Base-by-base conservation (phyloP, 2,888 invertebrate species). In the Tortrix viridana region DNA sequence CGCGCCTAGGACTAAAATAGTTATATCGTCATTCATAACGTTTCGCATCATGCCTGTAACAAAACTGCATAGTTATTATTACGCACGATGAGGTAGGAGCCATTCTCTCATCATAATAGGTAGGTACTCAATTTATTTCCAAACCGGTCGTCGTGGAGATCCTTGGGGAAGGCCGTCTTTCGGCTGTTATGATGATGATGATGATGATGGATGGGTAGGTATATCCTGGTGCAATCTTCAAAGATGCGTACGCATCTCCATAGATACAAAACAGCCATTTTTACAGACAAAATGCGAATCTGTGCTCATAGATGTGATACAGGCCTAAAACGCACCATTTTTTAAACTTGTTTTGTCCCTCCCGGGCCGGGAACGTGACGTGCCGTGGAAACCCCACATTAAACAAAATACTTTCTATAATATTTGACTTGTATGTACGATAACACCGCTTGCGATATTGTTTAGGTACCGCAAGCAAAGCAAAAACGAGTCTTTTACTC, bases 391-490 rank as follows among this genome's bases (percentile, higher is more conserved):
- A 23, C 47, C 52, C 57, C 58, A 47, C 23, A 57, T 20, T 18
- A 38, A 18, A 53, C 41, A 58, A 63, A 43, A 26, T 22, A 20
- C 52, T 26, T 52, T 52, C 44, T 32, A 48, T 32, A 38, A 5
- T 38, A n/a, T 23, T 20, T 5, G 46, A 7, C 18, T 38, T n/a
- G n/a, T n/a, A n/a, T n/a, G n/a, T 48, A 54, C 41, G 54, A 19
- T 23, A 32, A 22, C 53, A 16, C 52, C 19, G 37, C 23, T 61
- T 44, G 37, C 23, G 22, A 50, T 49, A 52, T 20, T 43, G 19
- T 52, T 47, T 32, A 57, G 32, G 16, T 19, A 19, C 2, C 44
- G 52, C 46, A 62, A 62, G 58, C 63, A 58, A 58, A 53, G 41
- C 14, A 43, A 53, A 20, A 46, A 56, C 53, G 38, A 14, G 14